Evolutionary conservation across 2,888 invertebrate genomes (phyloP).

Genomic region (Alloplasta piceator): DNA sequence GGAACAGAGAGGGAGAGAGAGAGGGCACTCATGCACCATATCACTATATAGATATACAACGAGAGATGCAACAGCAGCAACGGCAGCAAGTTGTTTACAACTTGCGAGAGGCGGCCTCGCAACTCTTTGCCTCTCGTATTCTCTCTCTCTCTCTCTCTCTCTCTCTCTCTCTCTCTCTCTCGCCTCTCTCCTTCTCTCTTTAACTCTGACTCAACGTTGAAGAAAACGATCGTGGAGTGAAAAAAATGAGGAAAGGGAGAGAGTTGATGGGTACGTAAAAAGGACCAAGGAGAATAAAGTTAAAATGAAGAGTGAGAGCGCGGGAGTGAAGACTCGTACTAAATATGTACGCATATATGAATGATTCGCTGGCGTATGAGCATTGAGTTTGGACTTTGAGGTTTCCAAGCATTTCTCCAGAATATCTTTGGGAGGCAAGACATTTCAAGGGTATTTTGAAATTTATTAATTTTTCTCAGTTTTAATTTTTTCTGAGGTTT

Average conservation of each 20-base stretch:
- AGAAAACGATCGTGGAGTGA: conserved; percentile 45
- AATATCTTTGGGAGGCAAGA: no score
- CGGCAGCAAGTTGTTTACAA: conserved; percentile 78
- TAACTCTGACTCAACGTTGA: not conserved
- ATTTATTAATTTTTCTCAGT: no score
- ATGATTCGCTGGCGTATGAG: no score
- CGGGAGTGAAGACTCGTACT: conserved; percentile 41
- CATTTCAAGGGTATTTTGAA: no score
- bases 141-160: not conserved
- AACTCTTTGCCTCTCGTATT: conserved; percentile 36
- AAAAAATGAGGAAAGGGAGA: conserved; percentile 24
- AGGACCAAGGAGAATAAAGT: conserved; percentile 20
- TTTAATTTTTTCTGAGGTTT: no score
- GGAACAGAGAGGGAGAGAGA: conserved; percentile 35
- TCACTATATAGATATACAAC: no score
- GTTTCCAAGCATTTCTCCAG: no score
- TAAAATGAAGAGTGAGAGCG: conserved; percentile 51
- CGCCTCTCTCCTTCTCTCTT: no score
- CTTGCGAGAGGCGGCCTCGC: conserved; percentile 67
- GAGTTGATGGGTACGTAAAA: conserved; percentile 10
- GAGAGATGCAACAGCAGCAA: conserved; percentile 37
- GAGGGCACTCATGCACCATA: no score
- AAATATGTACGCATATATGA: conserved; percentile 25
- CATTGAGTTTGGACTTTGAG: no score
- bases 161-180: conserved; percentile 11